Evolutionary conservation across 2,113 vertebrate species (phyloP).

Genomic region (Varanus komodoensis): DNA sequence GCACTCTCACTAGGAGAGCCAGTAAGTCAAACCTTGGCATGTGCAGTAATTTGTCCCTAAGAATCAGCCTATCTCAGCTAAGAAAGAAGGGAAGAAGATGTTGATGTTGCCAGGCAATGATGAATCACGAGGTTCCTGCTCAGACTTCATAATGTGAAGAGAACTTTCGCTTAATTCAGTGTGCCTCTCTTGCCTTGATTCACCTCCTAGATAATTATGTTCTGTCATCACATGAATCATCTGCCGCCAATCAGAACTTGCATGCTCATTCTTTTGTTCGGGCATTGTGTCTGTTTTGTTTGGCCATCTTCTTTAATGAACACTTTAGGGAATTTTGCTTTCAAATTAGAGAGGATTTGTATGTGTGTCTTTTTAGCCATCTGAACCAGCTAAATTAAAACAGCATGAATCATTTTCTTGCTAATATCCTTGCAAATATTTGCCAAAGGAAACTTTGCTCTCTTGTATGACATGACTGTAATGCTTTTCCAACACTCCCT

Average conservation of each 20-base stretch:
- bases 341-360: neutral
- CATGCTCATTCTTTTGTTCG: neutral
- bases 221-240: slow-evolving; percentile 17
- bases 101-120: neutral
- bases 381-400: slow-evolving; percentile 1
- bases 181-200: neutral
- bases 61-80: neutral
- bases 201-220: slow-evolving; percentile 2
- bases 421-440: neutral
- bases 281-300: neutral
- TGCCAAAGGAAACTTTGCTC: neutral
- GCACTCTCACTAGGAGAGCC: no score
- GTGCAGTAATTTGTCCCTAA: neutral
- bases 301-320: neutral
- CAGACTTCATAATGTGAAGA: neutral
- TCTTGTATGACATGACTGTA: neutral
- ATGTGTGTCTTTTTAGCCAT: neutral
- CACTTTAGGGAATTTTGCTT: neutral
- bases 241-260: neutral
- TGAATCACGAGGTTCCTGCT: neutral
- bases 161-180: neutral
- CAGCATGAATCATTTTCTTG: slow-evolving; percentile 10
- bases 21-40: neutral
- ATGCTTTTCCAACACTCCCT: neutral
- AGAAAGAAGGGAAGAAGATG: neutral